Conservation (phyloP, 2,113 vertebrate genomes). For the Saimiri boliviensis region DNA sequence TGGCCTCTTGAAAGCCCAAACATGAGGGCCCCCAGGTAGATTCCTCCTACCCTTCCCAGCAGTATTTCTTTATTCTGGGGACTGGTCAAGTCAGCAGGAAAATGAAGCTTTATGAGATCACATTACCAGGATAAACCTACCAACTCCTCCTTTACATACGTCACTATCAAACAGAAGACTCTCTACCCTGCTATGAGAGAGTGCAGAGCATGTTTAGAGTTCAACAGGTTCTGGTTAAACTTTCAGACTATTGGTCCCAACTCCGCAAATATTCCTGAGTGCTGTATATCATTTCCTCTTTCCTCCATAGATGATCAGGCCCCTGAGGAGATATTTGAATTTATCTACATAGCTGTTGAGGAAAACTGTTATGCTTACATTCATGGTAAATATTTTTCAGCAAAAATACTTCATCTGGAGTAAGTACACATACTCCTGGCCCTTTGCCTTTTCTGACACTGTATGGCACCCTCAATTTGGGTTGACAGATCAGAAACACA, state of each 20-base stretch:
- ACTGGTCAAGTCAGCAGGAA: not conserved
- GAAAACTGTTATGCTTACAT: not conserved
- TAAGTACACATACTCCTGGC: not conserved
- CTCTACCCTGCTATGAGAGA: not conserved
- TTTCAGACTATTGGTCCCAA: too few species aligned
- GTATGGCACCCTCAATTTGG: not conserved
- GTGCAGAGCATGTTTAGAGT: too few species aligned
- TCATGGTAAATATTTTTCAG: not conserved
- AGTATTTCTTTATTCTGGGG: not conserved
- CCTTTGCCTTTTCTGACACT: not conserved
- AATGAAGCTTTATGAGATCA: not conserved
- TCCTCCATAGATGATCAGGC: not conserved
- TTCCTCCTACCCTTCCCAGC: not conserved
- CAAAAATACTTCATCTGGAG: not conserved
- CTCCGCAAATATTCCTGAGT: not conserved
- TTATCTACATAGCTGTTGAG: not conserved
- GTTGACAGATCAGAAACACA: not conserved
- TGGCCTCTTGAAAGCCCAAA: not conserved
- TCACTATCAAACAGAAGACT: not conserved
- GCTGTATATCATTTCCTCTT: not conserved
- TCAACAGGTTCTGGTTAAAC: not conserved
- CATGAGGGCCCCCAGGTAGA: too few species aligned
- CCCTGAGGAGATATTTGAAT: not conserved
- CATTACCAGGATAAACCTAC: not conserved
- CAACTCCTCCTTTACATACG: accelerated